Percentiles rank a stretch among this genome's conserved stretches.
These are phyloP conservation scores for Pipa parva DNA, from an alignment of 2,113 vertebrate genomes.

Conservation along the genomic window DNA sequence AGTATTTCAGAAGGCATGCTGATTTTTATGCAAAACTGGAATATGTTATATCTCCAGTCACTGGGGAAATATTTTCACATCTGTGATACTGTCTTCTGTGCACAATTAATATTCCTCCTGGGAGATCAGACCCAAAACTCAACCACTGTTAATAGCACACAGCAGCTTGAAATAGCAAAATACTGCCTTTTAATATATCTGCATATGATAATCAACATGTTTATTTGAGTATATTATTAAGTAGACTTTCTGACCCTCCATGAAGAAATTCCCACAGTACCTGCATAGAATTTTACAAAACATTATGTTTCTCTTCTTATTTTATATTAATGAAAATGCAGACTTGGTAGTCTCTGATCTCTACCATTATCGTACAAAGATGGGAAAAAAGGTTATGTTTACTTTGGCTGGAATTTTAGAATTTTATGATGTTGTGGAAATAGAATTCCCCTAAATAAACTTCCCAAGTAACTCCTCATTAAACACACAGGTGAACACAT, in stretches of 20 bases:
- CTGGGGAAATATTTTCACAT: constrained; percentile 31
- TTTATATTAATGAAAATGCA: constrained; percentile 4
- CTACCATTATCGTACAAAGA: background rate
- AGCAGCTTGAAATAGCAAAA: background rate
- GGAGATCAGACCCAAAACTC: background rate
- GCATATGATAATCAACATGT: background rate
- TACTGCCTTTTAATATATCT: background rate
- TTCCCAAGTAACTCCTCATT: constrained; percentile 29
- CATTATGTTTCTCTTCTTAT: background rate
- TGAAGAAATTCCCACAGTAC: background rate
- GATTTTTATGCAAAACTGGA: constrained; percentile 3
- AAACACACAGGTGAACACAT: constrained; percentile 27
- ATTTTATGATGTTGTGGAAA: constrained; percentile 22
- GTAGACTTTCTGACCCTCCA: background rate
- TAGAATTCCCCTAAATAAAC: constrained; percentile 10
- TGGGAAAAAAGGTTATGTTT: constrained; percentile 4
- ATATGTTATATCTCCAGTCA: background rate
- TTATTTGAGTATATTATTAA: constrained; percentile 8
- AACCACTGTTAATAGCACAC: background rate
- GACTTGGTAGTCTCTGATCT: constrained; percentile 16
- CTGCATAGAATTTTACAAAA: background rate
- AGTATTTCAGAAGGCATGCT: background rate
- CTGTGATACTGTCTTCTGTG: constrained; percentile 5
- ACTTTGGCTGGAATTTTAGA: constrained; percentile 8
- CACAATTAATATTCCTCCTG: constrained; percentile 1